A percentile compares a stretch with the other conserved stretches of the same genome.
Evolutionary conservation across 2,888 invertebrate species (phyloP).

Genomic region (Iselma pallidipennis): DNA sequence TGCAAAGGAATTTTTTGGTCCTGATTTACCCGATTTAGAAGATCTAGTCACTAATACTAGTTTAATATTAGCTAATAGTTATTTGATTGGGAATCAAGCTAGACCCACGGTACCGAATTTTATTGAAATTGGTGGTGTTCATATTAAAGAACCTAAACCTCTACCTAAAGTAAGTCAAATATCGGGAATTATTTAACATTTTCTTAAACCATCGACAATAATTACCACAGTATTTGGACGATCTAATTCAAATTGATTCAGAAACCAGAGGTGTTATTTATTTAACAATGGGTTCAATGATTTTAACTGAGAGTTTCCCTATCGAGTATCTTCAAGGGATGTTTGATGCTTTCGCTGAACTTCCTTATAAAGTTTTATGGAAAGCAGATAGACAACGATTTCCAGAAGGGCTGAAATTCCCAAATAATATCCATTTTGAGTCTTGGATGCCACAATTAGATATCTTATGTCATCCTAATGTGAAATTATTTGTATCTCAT

Average conservation of each 20-base stretch:
- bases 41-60: slow-evolving; percentile 59
- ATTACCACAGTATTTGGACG: too few relatives aligned
- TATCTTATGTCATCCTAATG: slow-evolving; percentile 57
- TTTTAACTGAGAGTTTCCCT: slow-evolving; percentile 61
- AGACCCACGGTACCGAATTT: too few relatives aligned
- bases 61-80: slow-evolving; percentile 61
- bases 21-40: slow-evolving; percentile 55
- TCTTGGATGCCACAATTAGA: slow-evolving; percentile 63
- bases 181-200: too few relatives aligned
- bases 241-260: slow-evolving; percentile 3
- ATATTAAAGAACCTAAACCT: too few relatives aligned
- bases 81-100: too few relatives aligned
- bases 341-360: slow-evolving; percentile 58
- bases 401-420: slow-evolving; percentile 53
- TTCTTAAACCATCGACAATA: too few relatives aligned
- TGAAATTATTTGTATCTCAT: slow-evolving; percentile 59
- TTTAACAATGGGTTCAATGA: slow-evolving; percentile 65
- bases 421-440: slow-evolving; percentile 59
- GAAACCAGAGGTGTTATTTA: slow-evolving; percentile 57
- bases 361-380: slow-evolving; percentile 61
- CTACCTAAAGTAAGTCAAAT: slow-evolving; percentile 54
- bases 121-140: too few relatives aligned
- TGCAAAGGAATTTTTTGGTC: slow-evolving; percentile 60
- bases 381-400: slow-evolving; percentile 60
- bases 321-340: slow-evolving; percentile 56